Evolutionary conservation across 2,888 invertebrate species (phyloP).

Genomic region (Therioaphis trifolii): DNA sequence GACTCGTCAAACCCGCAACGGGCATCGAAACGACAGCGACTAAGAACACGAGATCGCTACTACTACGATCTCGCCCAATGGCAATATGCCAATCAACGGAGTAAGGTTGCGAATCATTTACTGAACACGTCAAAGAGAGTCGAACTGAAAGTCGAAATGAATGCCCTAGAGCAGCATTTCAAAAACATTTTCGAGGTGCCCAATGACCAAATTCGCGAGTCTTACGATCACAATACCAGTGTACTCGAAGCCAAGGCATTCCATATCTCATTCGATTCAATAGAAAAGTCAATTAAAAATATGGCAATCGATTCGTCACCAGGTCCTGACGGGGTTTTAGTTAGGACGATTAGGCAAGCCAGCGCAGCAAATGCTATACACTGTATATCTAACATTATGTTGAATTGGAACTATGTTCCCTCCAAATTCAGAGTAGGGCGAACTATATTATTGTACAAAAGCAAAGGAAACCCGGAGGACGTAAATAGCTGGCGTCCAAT

Average conservation of each 20-base stretch:
- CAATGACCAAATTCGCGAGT: constrained; percentile 23
- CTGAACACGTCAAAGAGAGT: constrained; percentile 9
- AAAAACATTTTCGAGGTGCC: constrained; percentile 31
- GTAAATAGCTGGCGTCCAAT: constrained; percentile 14
- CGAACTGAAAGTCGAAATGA: constrained; percentile 25
- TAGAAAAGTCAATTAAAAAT: constrained; percentile 28
- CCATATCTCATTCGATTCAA: constrained; percentile 27
- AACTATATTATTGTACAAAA: constrained; percentile 42
- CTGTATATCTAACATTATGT: background rate
- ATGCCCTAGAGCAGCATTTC: constrained; percentile 34
- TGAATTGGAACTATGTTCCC: constrained; percentile 28
- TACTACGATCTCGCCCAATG: constrained; percentile 24
- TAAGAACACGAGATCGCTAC: constrained; percentile 25
- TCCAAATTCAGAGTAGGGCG: constrained; percentile 5
- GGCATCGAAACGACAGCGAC: constrained; percentile 9
- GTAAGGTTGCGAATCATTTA: constrained; percentile 26
- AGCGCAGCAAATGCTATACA: background rate
- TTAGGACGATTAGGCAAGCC: constrained; percentile 9
- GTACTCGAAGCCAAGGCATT: constrained; percentile 3
- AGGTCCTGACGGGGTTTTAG: constrained; percentile 10
- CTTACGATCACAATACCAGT: background rate
- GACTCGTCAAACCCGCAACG: constrained; percentile 36
- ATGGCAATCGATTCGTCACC: constrained; percentile 40
- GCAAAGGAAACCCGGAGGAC: constrained; percentile 19
- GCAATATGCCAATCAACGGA: constrained; percentile 28